A percentile compares a stretch with the other conserved stretches of the same genome.
Conservation (phyloP, 2,888 invertebrate genomes). For the Lamellibrachia satsuma region DNA sequence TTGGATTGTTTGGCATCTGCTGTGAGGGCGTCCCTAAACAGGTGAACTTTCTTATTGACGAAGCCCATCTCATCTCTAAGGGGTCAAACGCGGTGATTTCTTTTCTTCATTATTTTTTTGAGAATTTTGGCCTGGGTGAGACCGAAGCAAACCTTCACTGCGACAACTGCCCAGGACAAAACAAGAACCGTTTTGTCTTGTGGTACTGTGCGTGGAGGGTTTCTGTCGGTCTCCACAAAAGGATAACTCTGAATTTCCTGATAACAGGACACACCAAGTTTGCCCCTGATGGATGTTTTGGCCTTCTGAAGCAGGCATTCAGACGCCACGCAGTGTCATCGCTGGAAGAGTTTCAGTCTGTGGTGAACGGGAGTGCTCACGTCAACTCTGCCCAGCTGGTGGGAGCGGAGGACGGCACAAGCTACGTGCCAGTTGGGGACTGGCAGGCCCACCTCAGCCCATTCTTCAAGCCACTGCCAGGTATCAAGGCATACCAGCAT, state of each 20-base stretch:
- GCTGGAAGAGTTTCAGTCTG: too few relatives aligned
- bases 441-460: slow-evolving; percentile 21
- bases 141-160: slow-evolving; percentile 35
- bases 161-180: slow-evolving; percentile 43
- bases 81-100: slow-evolving; percentile 41
- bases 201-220: too few relatives aligned
- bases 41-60: slow-evolving; percentile 45
- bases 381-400: slow-evolving; percentile 28
- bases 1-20: slow-evolving; percentile 40
- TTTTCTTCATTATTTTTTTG: slow-evolving; percentile 38
- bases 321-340: too few relatives aligned
- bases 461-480: too few relatives aligned
- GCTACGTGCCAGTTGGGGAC: slow-evolving; percentile 21
- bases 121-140: slow-evolving; percentile 40
- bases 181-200: slow-evolving; percentile 29
- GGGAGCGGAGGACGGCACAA: slow-evolving; percentile 24
- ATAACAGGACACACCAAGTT: too few relatives aligned
- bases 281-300: too few relatives aligned
- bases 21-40: slow-evolving; percentile 25
- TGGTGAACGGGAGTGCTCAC: slow-evolving; percentile 23
- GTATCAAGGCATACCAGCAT: too few relatives aligned
- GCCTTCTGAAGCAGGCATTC: too few relatives aligned
- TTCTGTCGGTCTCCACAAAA: too few relatives aligned
- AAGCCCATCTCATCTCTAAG: slow-evolving; percentile 37
- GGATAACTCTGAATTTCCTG: too few relatives aligned